Evolutionary conservation across 2,797 vertebrate species (phyloP), one percentile per base, ranked within the genome.

Genomic region (Chanos chanos): DNA sequence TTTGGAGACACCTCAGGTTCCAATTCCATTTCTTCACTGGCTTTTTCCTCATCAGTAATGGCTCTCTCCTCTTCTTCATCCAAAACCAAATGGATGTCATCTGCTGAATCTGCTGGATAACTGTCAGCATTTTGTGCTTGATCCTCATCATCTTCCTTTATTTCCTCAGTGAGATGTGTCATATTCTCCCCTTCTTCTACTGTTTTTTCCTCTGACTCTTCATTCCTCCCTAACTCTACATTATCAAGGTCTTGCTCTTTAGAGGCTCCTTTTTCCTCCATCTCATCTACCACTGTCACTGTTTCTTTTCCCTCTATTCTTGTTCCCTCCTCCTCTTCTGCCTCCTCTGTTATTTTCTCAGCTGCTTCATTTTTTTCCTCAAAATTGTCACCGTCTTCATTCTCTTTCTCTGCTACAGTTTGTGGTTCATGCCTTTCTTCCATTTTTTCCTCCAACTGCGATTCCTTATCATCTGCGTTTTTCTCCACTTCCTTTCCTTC

Each of bases 251-350:
- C 69, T 8, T 47, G 22, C 12, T 10, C 43, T 6, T 44, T 58
- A 30, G 48, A 22, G 24, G 25, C 30, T 13, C 50, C 30, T 44
- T 45, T 61, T 52, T 30, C 37, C 33, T 15, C 47, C 6, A 16
- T 22, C n/a, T 9, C 4, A 30, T 4, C 21, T 61, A 47, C 22
- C 15, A 36, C 24, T 18, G 48, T 66, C 54, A 39, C 13, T 15
- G 15, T 27, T 63, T 59, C 47, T 63, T 72, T 67, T 53, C 36
- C 59, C 10, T 60, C 24, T 3, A 24, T 7, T 75, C 54, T 41
- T 25, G 13, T 71, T 21, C 56, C 56, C 36, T 27, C 12, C 9
- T 10, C 12, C 7, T 13, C 41, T 28, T 13, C 25, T 30, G 1
- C 28, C 34, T 19, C 48, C 27, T 62, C 48, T 48, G 30, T 4